These are phyloP conservation scores for Phyto melanocephala DNA, from an alignment of 2,888 invertebrate genomes.

Conservation along the genomic window DNA sequence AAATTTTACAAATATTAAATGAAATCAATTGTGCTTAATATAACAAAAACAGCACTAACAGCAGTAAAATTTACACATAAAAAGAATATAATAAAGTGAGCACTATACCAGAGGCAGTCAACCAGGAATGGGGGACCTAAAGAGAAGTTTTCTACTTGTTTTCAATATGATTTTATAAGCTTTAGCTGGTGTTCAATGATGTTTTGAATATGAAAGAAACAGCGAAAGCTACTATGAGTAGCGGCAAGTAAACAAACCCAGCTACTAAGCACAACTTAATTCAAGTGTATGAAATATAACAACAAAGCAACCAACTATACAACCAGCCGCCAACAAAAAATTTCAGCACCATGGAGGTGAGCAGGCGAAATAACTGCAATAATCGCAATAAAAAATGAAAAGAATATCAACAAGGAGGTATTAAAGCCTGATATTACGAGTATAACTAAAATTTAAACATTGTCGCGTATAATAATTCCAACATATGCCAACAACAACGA, in stretches of 20 bases:
- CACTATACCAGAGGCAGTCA: too few relatives aligned
- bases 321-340: neutral
- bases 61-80: neutral
- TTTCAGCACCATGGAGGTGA: neutral
- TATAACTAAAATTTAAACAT: too few relatives aligned
- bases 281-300: constrained; percentile 3
- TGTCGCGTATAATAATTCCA: too few relatives aligned
- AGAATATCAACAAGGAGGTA: too few relatives aligned
- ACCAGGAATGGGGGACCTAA: too few relatives aligned
- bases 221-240: too few relatives aligned
- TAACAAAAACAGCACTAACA: neutral
- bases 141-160: too few relatives aligned
- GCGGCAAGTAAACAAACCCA: constrained; percentile 15
- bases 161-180: too few relatives aligned
- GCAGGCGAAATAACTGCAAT: neutral
- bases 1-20: constrained; percentile 27
- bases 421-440: too few relatives aligned
- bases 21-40: constrained; percentile 53
- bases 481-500: too few relatives aligned
- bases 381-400: neutral
- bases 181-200: too few relatives aligned
- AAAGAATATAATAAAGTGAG: too few relatives aligned
- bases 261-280: constrained; percentile 19
- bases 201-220: constrained; percentile 5
- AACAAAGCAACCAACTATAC: neutral